A percentile compares a stretch with the other conserved stretches of the same genome.
These are phyloP conservation scores for Acromyrmex echinatior DNA, from an alignment of 1,140 invertebrate species.

Conservation along the genomic window DNA sequence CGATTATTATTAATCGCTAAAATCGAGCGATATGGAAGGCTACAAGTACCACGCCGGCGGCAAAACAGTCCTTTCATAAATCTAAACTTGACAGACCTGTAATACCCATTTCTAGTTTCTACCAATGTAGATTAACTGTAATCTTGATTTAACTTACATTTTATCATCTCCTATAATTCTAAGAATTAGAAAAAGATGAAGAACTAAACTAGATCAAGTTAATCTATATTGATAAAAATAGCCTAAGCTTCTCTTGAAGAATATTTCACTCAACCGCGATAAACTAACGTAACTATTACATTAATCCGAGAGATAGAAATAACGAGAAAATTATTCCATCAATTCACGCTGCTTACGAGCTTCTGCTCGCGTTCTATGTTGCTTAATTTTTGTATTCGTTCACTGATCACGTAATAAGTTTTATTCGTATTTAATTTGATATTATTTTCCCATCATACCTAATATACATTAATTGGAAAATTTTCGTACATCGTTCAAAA, in stretches of 20 bases:
- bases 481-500: neutral
- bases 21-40: neutral
- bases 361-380: neutral
- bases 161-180: no score
- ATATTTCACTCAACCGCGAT: slow-evolving; percentile 26
- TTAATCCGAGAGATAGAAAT: neutral
- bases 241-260: slow-evolving; percentile 28
- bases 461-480: neutral
- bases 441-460: neutral
- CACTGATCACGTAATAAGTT: neutral
- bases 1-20: slow-evolving; percentile 31
- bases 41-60: neutral
- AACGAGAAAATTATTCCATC: slow-evolving; percentile 15
- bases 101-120: neutral
- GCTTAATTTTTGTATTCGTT: neutral
- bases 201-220: no score
- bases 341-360: neutral
- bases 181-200: no score
- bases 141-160: no score
- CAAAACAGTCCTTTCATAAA: slow-evolving; percentile 45
- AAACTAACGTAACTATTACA: slow-evolving; percentile 52
- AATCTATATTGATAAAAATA: no score
- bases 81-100: slow-evolving; percentile 42
- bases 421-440: neutral
- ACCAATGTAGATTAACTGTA: no score